Evolutionary conservation across 1,140 invertebrate species (phyloP).

Genomic region (Polypedilum pembai): DNA sequence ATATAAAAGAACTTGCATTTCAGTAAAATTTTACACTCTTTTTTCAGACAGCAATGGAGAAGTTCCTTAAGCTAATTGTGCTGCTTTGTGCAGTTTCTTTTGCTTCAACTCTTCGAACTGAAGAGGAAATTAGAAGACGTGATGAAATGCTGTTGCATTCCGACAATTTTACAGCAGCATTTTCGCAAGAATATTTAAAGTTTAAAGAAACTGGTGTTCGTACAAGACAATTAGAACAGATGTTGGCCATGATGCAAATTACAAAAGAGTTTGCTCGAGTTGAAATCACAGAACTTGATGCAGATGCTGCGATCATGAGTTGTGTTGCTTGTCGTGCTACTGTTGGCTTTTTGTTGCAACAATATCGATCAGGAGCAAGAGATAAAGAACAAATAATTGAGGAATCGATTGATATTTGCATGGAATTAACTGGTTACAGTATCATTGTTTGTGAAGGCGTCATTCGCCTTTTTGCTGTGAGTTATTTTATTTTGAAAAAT

Average conservation of each 20-base stretch:
- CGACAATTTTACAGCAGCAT: neutral
- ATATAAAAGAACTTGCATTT: neutral
- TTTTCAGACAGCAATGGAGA: neutral
- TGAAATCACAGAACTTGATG: neutral
- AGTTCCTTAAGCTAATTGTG: neutral
- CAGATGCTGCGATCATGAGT: neutral
- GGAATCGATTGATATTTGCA: neutral
- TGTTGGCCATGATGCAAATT: neutral
- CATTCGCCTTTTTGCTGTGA: neutral
- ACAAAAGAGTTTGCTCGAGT: neutral
- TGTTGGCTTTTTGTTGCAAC: neutral
- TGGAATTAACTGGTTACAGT: neutral
- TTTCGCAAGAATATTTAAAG: neutral
- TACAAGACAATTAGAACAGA: neutral
- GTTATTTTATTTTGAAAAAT: too few relatives aligned
- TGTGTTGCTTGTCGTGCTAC: neutral
- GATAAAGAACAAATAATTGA: neutral
- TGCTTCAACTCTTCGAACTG: neutral
- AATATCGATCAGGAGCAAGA: neutral
- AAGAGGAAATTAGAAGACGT: neutral
- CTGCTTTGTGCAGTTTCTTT: neutral
- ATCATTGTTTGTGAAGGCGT: neutral
- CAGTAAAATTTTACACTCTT: neutral
- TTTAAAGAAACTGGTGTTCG: neutral
- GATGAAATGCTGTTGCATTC: neutral